These are phyloP conservation scores for Dendrocincla tyrannina DNA, from an alignment of 2,797 vertebrate genomes.

Conservation along the genomic window DNA sequence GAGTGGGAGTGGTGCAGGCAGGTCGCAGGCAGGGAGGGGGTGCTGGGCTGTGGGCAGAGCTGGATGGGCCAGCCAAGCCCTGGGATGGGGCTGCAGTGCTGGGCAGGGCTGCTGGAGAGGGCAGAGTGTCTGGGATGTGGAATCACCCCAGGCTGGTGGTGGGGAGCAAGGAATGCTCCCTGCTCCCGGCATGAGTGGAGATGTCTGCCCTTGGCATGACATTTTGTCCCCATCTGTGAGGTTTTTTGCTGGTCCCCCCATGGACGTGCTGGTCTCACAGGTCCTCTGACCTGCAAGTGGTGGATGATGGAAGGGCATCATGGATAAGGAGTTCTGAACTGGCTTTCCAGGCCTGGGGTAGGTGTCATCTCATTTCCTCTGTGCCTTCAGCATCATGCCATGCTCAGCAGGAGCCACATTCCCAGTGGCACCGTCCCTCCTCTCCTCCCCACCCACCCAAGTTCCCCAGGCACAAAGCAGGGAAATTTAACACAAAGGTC, in stretches of 20 bases:
- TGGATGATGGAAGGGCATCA: rapidly evolving
- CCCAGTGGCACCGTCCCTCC: background rate
- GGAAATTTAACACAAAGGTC: background rate
- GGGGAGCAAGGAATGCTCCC: background rate
- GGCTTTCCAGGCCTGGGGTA: background rate
- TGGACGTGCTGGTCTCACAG: background rate
- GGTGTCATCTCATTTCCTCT: background rate
- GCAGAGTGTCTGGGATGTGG: rapidly evolving
- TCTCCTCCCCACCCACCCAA: background rate
- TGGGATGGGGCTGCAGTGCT: background rate
- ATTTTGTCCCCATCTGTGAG: background rate
- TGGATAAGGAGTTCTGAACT: background rate
- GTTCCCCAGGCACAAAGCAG: background rate
- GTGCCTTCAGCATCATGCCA: background rate
- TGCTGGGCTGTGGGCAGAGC: background rate
- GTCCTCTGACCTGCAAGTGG: background rate
- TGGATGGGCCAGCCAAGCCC: background rate
- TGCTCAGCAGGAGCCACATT: background rate
- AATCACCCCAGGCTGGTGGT: background rate
- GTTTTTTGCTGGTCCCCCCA: rapidly evolving
- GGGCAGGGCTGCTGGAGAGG: background rate
- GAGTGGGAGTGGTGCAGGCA: background rate
- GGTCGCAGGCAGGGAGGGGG: background rate
- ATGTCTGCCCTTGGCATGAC: background rate
- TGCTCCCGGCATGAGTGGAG: background rate